Conservation (phyloP, 2,113 vertebrate genomes). For the Guaruba guarouba region DNA sequence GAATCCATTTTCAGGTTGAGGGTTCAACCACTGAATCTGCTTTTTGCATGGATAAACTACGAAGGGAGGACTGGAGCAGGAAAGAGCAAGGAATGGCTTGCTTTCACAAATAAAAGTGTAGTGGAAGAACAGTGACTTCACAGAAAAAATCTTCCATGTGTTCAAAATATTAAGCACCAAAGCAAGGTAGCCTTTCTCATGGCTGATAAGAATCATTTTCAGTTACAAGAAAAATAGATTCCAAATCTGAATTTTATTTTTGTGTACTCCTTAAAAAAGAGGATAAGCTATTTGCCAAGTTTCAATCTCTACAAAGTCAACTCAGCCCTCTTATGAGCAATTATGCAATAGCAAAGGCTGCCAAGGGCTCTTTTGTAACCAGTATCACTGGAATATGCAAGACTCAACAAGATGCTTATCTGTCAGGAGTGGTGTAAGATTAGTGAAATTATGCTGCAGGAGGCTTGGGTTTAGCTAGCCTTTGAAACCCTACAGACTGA, state of each 20-base stretch:
- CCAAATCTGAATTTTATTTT: not conserved
- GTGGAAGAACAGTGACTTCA: not conserved
- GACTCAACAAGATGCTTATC: constrained; percentile 27
- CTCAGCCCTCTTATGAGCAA: not conserved
- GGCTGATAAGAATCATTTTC: not conserved
- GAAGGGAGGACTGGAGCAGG: not conserved
- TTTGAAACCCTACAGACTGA: not conserved
- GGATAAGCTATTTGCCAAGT: not conserved
- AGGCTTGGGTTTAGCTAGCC: not conserved
- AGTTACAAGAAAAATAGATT: not conserved
- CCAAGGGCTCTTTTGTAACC: constrained; percentile 42
- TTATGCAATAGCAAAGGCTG: constrained; percentile 17
- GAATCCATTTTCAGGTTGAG: not conserved
- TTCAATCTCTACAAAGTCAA: not conserved
- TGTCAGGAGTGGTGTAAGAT: constrained; percentile 11
- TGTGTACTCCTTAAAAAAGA: not conserved
- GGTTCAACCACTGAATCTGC: not conserved
- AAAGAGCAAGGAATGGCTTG: not conserved
- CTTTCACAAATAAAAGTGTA: not conserved
- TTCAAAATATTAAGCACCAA: not conserved
- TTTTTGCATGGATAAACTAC: not conserved
- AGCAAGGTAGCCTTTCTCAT: not conserved
- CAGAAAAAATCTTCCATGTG: not conserved
- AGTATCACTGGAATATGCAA: constrained; percentile 50
- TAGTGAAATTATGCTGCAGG: constrained; percentile 26